phyloP scores from a whole-genome alignment of 2,113 vertebrate species.

The Mixornis gularis region DNA sequence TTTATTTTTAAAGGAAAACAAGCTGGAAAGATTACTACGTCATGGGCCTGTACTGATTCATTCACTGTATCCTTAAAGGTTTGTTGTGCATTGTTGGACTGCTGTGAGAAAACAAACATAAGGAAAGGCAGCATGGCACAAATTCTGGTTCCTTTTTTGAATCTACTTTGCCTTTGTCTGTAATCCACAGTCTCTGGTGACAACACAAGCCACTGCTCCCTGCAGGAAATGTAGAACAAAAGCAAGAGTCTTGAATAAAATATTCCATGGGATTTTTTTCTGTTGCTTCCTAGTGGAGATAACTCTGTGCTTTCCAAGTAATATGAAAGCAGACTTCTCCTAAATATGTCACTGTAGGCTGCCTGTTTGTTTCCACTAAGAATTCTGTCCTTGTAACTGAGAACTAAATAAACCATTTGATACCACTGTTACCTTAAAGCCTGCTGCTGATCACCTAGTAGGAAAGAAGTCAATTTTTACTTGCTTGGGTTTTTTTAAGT shows the following conservation, averaged over 20 bases:
- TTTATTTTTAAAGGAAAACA: neutral
- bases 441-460: neutral
- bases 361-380: neutral
- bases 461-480: neutral
- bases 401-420: neutral
- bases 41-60: neutral
- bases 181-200: neutral
- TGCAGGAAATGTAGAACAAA: conserved; percentile 18
- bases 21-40: neutral
- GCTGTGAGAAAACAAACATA: neutral
- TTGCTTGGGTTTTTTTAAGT: neutral
- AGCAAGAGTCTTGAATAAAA: conserved; percentile 9
- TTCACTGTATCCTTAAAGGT: neutral
- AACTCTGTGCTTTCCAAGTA: neutral
- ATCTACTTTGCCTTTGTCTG: neutral
- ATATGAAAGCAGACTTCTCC: neutral
- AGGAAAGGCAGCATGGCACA: neutral
- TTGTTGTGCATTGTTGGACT: neutral
- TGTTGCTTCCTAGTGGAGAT: neutral
- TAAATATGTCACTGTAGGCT: neutral
- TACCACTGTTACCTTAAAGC: neutral
- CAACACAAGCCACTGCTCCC: neutral
- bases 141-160: neutral
- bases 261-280: neutral
- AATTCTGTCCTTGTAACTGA: neutral